Evolutionary conservation across 2,797 vertebrate genomes (phyloP), one percentile per base, ranked within the genome.

Genomic region (Macropus fuliginosus): DNA sequence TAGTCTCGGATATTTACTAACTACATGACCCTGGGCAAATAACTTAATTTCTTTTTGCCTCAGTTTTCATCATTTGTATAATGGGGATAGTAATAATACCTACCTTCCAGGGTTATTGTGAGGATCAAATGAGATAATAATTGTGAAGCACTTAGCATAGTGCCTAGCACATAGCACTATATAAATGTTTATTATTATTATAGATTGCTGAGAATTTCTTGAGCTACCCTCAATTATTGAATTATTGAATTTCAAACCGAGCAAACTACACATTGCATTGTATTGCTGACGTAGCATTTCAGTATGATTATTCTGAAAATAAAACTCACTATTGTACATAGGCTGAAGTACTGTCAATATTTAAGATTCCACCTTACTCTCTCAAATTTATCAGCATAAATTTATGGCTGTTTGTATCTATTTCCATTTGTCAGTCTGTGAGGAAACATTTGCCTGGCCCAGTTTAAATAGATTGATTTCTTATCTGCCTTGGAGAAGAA

Each of bases 181-280:
- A n/a, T n/a, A 66, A n/a, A n/a, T 66, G 34, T 66, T 66, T 66
- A 66, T 66, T 66, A 66, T 66, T 92, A 13, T n/a, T 29, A 92
- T 12, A 94, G 92, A 93, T 94, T 97, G 93, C 59, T 55, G 62
- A 90, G 93, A 57, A 96, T 89, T 1, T 4, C 56, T 95, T 92
- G 0, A 50, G 0, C 1, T 91, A 5, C 5, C 91, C 91, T 93
- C 57, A 9, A 87, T 24, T 92, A 40, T 56, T 74, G 1, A 9
- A 87, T 24, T 92, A 40, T 56, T 74, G 1, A 92, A 94, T 95
- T 96, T 74, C 94, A 90, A 92, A 96, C 97, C 90, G 96, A 96
- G 56, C 95, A 94, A 97, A 97, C 97, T 95, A 93, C 1, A 16
- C 92, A 93, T 95, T 98, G 94, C 98, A 96, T 97, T 97, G 94